A percentile compares a stretch with the other conserved stretches of the same genome.
phyloP scores from a whole-genome alignment of 2,888 invertebrate genomes.

The Oeneis ivallda region DNA sequence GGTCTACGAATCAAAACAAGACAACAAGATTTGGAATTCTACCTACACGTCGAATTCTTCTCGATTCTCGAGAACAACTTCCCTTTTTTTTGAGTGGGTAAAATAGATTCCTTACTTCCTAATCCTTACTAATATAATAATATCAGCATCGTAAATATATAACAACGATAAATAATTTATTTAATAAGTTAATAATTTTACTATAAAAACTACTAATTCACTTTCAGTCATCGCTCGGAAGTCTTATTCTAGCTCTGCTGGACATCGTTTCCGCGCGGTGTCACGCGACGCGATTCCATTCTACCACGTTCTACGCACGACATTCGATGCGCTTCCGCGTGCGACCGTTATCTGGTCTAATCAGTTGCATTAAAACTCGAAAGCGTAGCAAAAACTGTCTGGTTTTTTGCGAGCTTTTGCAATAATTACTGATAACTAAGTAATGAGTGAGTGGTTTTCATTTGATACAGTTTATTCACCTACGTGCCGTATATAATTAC shows the following conservation, averaged over 20 bases:
- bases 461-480: not conserved
- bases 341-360: constrained; percentile 50
- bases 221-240: constrained; percentile 36
- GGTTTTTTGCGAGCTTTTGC: constrained; percentile 38
- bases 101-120: too few species aligned
- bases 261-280: constrained; percentile 36
- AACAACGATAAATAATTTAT: too few species aligned
- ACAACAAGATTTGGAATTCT: too few species aligned
- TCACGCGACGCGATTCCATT: constrained; percentile 38
- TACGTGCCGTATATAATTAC: not conserved
- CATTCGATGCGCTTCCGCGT: constrained; percentile 52
- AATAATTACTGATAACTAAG: constrained; percentile 30
- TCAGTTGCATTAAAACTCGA: constrained; percentile 44
- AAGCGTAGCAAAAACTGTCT: constrained; percentile 41
- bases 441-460: not conserved
- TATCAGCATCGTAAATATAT: too few species aligned
- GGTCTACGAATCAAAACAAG: too few species aligned
- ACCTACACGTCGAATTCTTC: too few species aligned
- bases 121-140: too few species aligned
- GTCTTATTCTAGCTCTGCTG: constrained; percentile 27
- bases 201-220: constrained; percentile 29
- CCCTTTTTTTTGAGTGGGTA: too few species aligned
- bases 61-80: too few species aligned
- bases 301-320: constrained; percentile 8
- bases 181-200: constrained; percentile 19